These are phyloP conservation scores for Sebastes elongatus DNA, from an alignment of 2,797 vertebrate genomes.

Conservation along the genomic window DNA sequence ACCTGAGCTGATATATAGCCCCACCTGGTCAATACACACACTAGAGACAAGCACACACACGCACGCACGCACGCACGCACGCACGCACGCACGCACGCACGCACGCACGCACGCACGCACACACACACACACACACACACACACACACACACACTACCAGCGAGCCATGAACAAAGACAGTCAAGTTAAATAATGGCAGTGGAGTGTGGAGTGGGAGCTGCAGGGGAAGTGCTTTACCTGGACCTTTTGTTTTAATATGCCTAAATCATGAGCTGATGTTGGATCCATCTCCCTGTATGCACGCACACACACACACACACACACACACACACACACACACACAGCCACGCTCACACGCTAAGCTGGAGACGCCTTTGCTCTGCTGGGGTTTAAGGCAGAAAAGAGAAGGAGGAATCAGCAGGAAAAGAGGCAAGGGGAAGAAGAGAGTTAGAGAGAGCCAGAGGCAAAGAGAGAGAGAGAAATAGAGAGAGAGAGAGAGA, in stretches of 20 bases:
- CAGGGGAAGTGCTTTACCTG: conserved; percentile 45
- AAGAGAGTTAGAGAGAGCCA: conserved; percentile 26
- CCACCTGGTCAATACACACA: conserved; percentile 40
- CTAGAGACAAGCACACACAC: neutral
- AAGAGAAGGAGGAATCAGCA: neutral
- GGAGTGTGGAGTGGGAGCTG: conserved; percentile 24
- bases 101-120: neutral
- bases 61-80: neutral
- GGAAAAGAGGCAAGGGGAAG: neutral
- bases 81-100: no score
- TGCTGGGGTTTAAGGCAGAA: conserved; percentile 44
- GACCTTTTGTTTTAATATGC: conserved; percentile 74
- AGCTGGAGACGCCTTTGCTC: conserved; percentile 44
- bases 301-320: neutral
- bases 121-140: neutral
- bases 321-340: neutral
- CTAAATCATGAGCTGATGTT: conserved; percentile 72
- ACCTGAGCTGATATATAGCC: conserved; percentile 58
- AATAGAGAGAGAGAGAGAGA: conserved; percentile 7
- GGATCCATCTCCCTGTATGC: conserved; percentile 57
- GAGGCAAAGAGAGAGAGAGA: conserved; percentile 13
- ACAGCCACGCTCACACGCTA: neutral
- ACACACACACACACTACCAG: neutral
- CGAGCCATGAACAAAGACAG: conserved; percentile 35
- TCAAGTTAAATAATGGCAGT: conserved; percentile 43